Evolutionary conservation across 2,113 vertebrate genomes (phyloP).

Genomic region (Ictalurus punctatus): DNA sequence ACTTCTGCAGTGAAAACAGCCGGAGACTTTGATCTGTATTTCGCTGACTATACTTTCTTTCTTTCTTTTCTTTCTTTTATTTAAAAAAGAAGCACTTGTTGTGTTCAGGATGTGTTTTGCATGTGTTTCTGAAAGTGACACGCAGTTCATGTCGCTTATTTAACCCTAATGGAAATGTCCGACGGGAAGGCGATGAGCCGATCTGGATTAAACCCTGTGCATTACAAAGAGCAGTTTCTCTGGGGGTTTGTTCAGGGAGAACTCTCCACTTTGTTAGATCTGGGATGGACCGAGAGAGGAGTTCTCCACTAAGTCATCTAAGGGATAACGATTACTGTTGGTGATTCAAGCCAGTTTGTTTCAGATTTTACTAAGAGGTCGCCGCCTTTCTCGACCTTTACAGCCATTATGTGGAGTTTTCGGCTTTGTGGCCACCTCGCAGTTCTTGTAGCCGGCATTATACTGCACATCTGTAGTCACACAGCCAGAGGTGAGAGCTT

Average conservation of each 20-base stretch:
- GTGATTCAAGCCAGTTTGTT: background rate
- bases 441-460: conserved; percentile 53
- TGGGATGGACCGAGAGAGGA: conserved; percentile 42
- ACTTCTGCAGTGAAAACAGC: conserved; percentile 43
- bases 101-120: background rate
- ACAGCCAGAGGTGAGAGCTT: conserved; percentile 60
- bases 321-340: conserved; percentile 15
- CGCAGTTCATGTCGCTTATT: background rate
- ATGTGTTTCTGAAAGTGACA: background rate
- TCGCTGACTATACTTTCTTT: background rate
- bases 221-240: background rate
- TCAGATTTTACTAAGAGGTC: background rate
- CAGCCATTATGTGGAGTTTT: conserved; percentile 63
- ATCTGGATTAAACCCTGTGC: background rate
- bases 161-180: background rate
- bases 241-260: background rate
- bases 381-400: background rate
- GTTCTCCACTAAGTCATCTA: conserved; percentile 15
- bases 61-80: background rate
- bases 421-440: conserved; percentile 42
- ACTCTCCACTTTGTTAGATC: background rate
- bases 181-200: background rate
- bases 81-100: background rate
- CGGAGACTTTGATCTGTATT: background rate
- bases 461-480: conserved; percentile 60